Conservation (phyloP, 2,888 invertebrate species). For the Omphaloscelis lunosa region DNA sequence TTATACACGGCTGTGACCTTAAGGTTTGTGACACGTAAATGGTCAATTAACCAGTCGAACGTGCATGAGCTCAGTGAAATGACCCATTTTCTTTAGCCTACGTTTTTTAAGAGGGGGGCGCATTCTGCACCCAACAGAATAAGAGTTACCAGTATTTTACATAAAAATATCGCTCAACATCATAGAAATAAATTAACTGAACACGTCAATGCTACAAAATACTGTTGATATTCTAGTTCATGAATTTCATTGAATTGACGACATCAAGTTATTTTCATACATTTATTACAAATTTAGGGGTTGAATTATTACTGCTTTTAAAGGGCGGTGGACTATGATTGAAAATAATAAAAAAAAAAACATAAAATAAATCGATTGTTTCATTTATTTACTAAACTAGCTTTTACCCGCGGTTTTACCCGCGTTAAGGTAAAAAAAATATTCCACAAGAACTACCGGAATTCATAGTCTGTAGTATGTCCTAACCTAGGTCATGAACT, state of each 20-base stretch:
- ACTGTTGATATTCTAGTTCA: not conserved
- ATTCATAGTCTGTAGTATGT: too few species aligned
- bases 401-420: too few species aligned
- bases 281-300: too few species aligned
- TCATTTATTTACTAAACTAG: not conserved
- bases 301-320: too few species aligned
- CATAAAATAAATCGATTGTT: not conserved
- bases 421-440: too few species aligned
- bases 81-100: conserved; percentile 41
- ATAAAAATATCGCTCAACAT: not conserved
- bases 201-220: not conserved
- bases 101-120: conserved; percentile 4
- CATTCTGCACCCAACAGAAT: not conserved
- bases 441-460: too few species aligned
- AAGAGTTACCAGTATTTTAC: not conserved
- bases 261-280: too few species aligned
- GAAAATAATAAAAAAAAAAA: not conserved
- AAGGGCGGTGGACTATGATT: too few species aligned
- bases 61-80: conserved; percentile 28
- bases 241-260: not conserved
- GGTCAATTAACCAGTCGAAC: conserved; percentile 37
- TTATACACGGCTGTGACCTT: not conserved
- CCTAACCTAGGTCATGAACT: too few species aligned
- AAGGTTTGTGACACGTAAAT: conserved; percentile 29
- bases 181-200: not conserved